Conservation (phyloP, 2,888 invertebrate genomes). For the Ochropleura plecta region DNA sequence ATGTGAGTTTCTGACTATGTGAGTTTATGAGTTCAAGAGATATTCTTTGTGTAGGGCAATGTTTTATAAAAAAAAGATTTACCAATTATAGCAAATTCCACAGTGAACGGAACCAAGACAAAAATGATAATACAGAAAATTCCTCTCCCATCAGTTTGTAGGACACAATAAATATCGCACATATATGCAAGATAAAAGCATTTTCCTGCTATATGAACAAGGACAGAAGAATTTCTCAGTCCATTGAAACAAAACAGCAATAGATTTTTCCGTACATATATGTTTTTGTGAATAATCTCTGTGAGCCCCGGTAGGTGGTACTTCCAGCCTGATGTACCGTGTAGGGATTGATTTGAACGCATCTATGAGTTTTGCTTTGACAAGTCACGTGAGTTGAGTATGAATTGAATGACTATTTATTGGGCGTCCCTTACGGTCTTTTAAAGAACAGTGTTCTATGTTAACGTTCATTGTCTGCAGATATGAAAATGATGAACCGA, state of each 20-base stretch:
- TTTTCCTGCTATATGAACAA: slow-evolving; percentile 56
- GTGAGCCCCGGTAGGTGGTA: slow-evolving; percentile 29
- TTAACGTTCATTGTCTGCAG: too few species aligned
- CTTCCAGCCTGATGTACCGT: slow-evolving; percentile 47
- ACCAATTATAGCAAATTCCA: slow-evolving; percentile 21
- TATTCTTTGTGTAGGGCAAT: too few species aligned
- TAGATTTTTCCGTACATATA: slow-evolving; percentile 36
- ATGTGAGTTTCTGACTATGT: too few species aligned
- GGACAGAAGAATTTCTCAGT: slow-evolving; percentile 52
- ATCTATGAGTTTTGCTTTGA: slow-evolving; percentile 55
- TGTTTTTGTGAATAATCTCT: slow-evolving; percentile 47
- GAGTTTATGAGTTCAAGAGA: too few species aligned
- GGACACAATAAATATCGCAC: slow-evolving; percentile 45
- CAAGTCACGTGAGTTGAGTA: slow-evolving; percentile 21
- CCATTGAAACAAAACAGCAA: slow-evolving; percentile 31
- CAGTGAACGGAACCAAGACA: slow-evolving; percentile 26
- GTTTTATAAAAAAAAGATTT: neutral
- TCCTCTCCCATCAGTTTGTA: slow-evolving; percentile 42
- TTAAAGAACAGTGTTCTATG: neutral
- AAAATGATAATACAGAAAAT: slow-evolving; percentile 43
- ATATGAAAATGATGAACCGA: too few species aligned
- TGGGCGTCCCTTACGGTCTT: slow-evolving; percentile 13
- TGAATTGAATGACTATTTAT: slow-evolving; percentile 53
- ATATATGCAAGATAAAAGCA: slow-evolving; percentile 53
- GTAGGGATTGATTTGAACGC: slow-evolving; percentile 55